Evolutionary conservation across 2,888 invertebrate species (phyloP), one percentile per base, ranked within the genome.

Genomic region (Aricia artaxerxes): DNA sequence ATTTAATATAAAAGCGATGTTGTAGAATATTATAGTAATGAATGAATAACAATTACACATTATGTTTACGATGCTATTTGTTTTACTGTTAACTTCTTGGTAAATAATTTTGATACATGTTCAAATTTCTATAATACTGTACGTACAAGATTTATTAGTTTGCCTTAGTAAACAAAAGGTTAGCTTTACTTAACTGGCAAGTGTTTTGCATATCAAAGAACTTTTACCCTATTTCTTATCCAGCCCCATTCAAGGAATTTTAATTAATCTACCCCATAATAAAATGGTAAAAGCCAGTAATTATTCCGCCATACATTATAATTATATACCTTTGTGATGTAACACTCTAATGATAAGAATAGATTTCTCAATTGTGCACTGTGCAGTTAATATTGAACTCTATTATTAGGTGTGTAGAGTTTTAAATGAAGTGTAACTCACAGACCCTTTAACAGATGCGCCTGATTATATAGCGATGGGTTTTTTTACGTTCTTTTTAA

Each of bases 261-360:
- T 57, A 76, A 76, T 76, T 76, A 76, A 76, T 76, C 53, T 57
- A 4, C 4, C 31, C 76, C 13, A 13, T 76, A 1, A 24, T 49
- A 76, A 76, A 57, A 38, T 16, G 57, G 31, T 76, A 53, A 76
- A 76, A 76, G 76, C 9, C 16, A 38, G 49, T 76, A 53, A 76
- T 76, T 76, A 76, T 76, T 57, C 53, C 35, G 35, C 57, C 53
- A 57, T 53, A 16, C 35, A 49, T 49, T 31, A 76, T 78, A 78
- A 64, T 78, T 64, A 64, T 64, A 78, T 78, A 64, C n/a, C 49
- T 44, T 75, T 78, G 61, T 64, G 78, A 61, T 78, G 9, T n/a
- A 78, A 44, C 38, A 78, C 38, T 78, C 24, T 76, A 76, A 76
- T 76, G 76, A 57, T 76, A 76, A 76, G 76, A 76, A 76, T 76